Percentiles rank a stretch among this genome's conserved stretches.
phyloP scores from a whole-genome alignment of 2,888 invertebrate genomes.

The Cordilura impudica region DNA sequence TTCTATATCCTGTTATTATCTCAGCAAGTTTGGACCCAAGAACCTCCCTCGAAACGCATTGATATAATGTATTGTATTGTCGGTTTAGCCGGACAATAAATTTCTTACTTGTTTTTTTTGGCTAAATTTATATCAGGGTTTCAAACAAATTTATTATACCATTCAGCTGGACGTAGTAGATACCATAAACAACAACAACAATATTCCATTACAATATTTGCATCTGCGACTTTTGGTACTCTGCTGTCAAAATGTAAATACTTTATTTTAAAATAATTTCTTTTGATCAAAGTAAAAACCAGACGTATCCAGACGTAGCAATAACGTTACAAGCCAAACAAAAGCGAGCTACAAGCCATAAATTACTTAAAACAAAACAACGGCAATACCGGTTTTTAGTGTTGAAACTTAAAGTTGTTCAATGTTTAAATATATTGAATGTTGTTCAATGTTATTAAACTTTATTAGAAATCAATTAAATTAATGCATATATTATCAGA shows the following conservation, averaged over 20 bases:
- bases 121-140: too few relatives aligned
- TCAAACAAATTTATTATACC: too few relatives aligned
- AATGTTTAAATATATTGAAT: too few relatives aligned
- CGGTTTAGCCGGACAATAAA: too few relatives aligned
- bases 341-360: slow-evolving; percentile 4
- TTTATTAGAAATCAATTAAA: slow-evolving; percentile 61
- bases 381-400: slow-evolving; percentile 41
- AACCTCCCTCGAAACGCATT: too few relatives aligned
- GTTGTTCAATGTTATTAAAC: slow-evolving; percentile 40
- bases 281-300: slow-evolving; percentile 59
- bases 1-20: too few relatives aligned
- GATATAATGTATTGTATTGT: too few relatives aligned
- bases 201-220: not conserved
- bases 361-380: slow-evolving; percentile 7
- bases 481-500: slow-evolving; percentile 51
- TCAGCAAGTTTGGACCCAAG: too few relatives aligned
- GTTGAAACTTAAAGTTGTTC: slow-evolving; percentile 14
- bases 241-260: not conserved
- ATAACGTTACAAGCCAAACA: not conserved
- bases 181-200: too few relatives aligned
- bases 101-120: too few relatives aligned
- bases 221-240: not conserved
- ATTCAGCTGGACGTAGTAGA: too few relatives aligned
- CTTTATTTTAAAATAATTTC: slow-evolving; percentile 42
- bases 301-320: slow-evolving; percentile 44